Conservation (phyloP, 2,797 vertebrate genomes). For the Discoglossus pictus region DNA sequence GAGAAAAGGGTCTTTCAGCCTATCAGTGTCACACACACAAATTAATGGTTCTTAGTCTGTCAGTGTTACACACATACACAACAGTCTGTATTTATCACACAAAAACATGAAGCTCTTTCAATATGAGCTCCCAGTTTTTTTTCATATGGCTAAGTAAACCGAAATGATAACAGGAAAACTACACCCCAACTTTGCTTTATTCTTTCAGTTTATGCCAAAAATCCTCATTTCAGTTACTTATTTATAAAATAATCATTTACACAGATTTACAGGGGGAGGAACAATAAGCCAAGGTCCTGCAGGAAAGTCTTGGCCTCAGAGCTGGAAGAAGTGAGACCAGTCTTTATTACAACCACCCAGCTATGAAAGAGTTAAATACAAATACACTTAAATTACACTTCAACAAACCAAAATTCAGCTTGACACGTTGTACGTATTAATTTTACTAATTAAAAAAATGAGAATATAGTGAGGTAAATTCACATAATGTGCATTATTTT, state of each 20-base stretch:
- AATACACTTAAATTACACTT: conserved; percentile 40
- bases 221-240: conserved; percentile 56
- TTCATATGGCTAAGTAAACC: conserved; percentile 10
- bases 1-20: too few relatives aligned
- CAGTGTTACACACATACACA: too few relatives aligned
- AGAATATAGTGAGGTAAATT: conserved; percentile 33
- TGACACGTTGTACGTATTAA: conserved; percentile 11
- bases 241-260: conserved; percentile 86
- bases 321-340: background rate
- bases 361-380: conserved; percentile 7
- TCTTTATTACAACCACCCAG: background rate
- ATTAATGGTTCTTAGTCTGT: too few relatives aligned
- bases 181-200: conserved; percentile 65
- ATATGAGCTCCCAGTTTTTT: too few relatives aligned
- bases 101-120: too few relatives aligned
- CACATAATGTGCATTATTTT: conserved; percentile 22
- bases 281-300: conserved; percentile 4
- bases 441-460: conserved; percentile 5
- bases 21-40: too few relatives aligned
- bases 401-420: conserved; percentile 17
- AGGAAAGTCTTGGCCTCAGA: background rate
- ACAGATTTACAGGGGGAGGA: conserved; percentile 88
- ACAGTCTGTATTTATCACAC: too few relatives aligned
- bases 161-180: conserved; percentile 27
- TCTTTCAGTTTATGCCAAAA: conserved; percentile 61